Evolutionary conservation across 53 echinoderm and acorn worm species (phyloP).

Genomic region (Luidia sarsii): DNA sequence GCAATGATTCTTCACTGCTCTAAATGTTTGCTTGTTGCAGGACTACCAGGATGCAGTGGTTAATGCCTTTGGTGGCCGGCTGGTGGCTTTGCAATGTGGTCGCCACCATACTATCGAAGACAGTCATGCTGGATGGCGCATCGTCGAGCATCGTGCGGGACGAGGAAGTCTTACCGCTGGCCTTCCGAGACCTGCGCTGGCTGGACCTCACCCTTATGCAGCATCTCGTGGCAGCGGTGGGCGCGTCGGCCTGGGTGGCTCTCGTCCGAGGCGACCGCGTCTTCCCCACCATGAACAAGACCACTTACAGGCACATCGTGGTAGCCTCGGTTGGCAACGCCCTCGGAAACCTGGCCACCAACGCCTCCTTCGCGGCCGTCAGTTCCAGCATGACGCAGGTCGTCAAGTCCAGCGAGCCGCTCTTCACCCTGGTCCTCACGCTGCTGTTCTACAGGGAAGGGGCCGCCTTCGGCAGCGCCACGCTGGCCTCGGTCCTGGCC

Average conservation of each 20-base stretch:
- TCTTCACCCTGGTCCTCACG: neutral
- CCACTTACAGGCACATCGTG: neutral
- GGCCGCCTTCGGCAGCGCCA: neutral
- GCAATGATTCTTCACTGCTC: too few relatives aligned
- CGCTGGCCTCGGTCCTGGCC: neutral
- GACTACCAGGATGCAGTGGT: too few relatives aligned
- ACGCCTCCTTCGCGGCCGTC: constrained; percentile 17
- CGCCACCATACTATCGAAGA: too few relatives aligned
- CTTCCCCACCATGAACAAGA: neutral
- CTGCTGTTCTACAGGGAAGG: neutral
- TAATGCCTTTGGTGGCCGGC: too few relatives aligned
- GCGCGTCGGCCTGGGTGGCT: neutral
- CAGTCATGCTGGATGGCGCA: too few relatives aligned
- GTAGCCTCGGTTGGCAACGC: constrained; percentile 9
- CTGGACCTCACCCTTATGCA: constrained; percentile 17
- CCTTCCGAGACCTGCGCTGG: constrained; percentile 8
- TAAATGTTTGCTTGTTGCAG: too few relatives aligned
- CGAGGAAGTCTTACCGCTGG: too few relatives aligned
- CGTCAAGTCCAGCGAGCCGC: constrained; percentile 23
- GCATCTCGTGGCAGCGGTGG: neutral
- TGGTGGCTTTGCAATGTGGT: too few relatives aligned
- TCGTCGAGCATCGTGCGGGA: too few relatives aligned
- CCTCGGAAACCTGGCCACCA: constrained; percentile 12
- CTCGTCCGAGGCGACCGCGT: neutral
- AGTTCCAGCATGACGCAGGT: constrained; percentile 21